Conservation (phyloP, 1,140 invertebrate genomes). For the Drosophila punjabiensis region DNA sequence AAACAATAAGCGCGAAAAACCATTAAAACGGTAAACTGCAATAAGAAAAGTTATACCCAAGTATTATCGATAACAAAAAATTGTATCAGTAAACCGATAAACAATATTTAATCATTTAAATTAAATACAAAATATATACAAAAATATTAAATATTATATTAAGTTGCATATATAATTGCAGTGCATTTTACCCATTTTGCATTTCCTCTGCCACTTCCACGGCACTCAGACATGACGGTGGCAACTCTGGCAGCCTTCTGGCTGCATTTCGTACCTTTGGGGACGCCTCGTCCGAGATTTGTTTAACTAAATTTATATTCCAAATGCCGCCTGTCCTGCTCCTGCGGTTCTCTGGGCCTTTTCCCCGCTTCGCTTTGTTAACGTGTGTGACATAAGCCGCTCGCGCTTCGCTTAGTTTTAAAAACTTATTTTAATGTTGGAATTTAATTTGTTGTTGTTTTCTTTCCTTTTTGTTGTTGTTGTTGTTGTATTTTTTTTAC, state of each 20-base stretch:
- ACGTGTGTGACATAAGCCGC: conserved; percentile 62
- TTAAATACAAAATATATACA: not conserved
- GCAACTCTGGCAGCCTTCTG: conserved; percentile 19
- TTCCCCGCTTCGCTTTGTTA: conserved; percentile 28
- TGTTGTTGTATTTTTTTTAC: not conserved
- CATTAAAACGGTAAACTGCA: not conserved
- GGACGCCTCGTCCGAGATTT: conserved; percentile 64
- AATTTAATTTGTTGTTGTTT: conserved; percentile 31
- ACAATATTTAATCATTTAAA: not conserved
- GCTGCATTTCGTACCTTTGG: conserved; percentile 52
- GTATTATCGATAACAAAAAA: not conserved
- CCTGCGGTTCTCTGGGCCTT: conserved; percentile 26
- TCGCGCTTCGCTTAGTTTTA: conserved; percentile 68
- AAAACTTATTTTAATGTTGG: conserved; percentile 75
- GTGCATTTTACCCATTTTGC: conserved; percentile 4
- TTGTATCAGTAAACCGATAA: not conserved
- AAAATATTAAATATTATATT: not conserved
- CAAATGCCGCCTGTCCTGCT: conserved; percentile 53
- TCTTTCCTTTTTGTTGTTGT: not conserved
- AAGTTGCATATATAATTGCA: not conserved
- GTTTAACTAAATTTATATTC: conserved; percentile 74
- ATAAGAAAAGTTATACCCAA: not conserved
- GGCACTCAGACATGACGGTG: conserved; percentile 26
- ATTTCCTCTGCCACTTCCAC: not conserved
- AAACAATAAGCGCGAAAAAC: not conserved